phyloP scores from a whole-genome alignment of 2,888 invertebrate species.

The Synergus laeviventris region DNA sequence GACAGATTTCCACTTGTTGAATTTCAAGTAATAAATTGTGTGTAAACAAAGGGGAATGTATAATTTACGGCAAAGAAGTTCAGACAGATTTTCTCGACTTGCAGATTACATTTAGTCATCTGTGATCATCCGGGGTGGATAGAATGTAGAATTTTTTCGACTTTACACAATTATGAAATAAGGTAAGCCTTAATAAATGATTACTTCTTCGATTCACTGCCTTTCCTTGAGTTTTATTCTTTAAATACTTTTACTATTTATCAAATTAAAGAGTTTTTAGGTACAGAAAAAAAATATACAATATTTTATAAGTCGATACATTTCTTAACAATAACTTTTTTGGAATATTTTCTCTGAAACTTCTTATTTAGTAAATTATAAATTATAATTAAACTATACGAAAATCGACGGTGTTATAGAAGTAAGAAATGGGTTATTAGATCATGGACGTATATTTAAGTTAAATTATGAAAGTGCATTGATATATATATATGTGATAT shows the following conservation, averaged over 20 bases:
- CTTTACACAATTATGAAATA: slow-evolving; percentile 32
- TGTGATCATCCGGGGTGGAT: background rate
- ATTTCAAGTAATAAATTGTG: background rate
- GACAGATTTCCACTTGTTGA: background rate
- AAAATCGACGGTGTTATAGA: background rate
- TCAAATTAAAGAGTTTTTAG: background rate
- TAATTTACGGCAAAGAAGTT: background rate
- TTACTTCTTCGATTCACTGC: background rate
- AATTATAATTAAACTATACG: too few relatives aligned
- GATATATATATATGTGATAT: slow-evolving; percentile 7
- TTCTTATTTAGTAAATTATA: background rate
- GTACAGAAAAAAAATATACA: too few relatives aligned
- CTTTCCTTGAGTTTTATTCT: too few relatives aligned
- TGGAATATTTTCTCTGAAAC: background rate
- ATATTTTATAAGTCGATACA: too few relatives aligned
- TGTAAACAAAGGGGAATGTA: background rate
- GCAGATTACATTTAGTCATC: slow-evolving; percentile 2
- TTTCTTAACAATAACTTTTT: too few relatives aligned
- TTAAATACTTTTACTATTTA: background rate
- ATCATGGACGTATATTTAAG: slow-evolving; percentile 23
- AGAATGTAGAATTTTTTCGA: slow-evolving; percentile 30
- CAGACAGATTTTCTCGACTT: background rate
- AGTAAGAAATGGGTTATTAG: background rate
- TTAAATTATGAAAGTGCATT: slow-evolving; percentile 15
- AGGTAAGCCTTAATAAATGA: slow-evolving; percentile 43